phyloP scores from a whole-genome alignment of 2,888 invertebrate genomes.

The Polietes domitor region DNA sequence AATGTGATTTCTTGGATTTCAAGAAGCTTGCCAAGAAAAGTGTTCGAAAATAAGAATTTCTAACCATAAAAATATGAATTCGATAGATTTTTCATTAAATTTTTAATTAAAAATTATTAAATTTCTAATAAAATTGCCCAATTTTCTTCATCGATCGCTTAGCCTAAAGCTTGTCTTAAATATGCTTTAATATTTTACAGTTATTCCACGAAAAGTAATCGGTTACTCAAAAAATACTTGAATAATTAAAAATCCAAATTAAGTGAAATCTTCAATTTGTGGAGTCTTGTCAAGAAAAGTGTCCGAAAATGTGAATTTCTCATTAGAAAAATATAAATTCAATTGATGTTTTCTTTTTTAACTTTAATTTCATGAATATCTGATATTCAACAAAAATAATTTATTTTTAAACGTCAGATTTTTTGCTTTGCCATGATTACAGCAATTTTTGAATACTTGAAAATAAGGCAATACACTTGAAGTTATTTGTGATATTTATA shows the following conservation, averaged over 20 bases:
- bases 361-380: background rate
- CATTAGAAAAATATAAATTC: background rate
- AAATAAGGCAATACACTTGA: no score
- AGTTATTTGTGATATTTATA: no score
- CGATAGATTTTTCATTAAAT: no score
- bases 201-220: background rate
- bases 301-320: background rate
- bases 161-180: background rate
- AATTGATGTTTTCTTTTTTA: no score
- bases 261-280: no score
- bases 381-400: background rate
- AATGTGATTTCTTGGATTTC: background rate
- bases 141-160: background rate
- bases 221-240: background rate
- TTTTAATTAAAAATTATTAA: no score
- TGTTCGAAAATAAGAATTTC: background rate
- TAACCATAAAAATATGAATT: background rate
- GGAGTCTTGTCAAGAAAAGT: background rate
- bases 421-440: no score
- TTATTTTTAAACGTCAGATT: no score
- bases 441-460: no score
- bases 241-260: no score
- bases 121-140: no score
- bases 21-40: background rate
- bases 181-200: no score